A percentile compares a stretch with the other conserved stretches of the same genome.
Evolutionary conservation across 2,888 invertebrate genomes (phyloP).

Genomic region (Lasioglossum oenotherae): DNA sequence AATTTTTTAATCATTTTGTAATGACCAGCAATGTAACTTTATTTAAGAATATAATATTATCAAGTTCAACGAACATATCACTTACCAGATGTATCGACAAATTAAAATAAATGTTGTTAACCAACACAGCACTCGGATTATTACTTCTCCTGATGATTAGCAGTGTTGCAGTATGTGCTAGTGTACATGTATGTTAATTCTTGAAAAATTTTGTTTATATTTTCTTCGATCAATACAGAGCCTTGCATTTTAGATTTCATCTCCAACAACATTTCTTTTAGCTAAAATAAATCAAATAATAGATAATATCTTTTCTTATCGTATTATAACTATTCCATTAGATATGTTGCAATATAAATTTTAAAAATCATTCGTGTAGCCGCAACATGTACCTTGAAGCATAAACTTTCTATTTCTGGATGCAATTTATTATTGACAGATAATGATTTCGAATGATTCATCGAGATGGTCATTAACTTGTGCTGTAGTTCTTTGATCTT

Average conservation of each 20-base stretch:
- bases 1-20: constrained; percentile 47
- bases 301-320: not conserved
- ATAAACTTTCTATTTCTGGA: constrained; percentile 44
- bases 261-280: constrained; percentile 40
- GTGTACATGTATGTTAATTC: constrained; percentile 10
- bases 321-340: not conserved
- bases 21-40: constrained; percentile 46
- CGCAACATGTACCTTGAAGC: constrained; percentile 37
- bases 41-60: constrained; percentile 39
- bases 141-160: not conserved
- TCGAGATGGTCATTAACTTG: constrained; percentile 52
- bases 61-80: constrained; percentile 25
- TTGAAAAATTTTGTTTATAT: constrained; percentile 31
- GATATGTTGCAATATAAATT: not conserved
- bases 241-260: constrained; percentile 17
- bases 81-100: constrained; percentile 38
- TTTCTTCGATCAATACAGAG: constrained; percentile 14
- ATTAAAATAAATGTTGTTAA: constrained; percentile 50
- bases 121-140: constrained; percentile 5
- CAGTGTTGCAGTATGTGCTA: not conserved
- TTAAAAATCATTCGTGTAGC: not conserved
- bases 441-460: not conserved
- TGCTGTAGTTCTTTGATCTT: constrained; percentile 68
- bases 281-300: constrained; percentile 27
- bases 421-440: not conserved